phyloP scores from a whole-genome alignment of 2,113 vertebrate species.

The Bettongia penicillata region DNA sequence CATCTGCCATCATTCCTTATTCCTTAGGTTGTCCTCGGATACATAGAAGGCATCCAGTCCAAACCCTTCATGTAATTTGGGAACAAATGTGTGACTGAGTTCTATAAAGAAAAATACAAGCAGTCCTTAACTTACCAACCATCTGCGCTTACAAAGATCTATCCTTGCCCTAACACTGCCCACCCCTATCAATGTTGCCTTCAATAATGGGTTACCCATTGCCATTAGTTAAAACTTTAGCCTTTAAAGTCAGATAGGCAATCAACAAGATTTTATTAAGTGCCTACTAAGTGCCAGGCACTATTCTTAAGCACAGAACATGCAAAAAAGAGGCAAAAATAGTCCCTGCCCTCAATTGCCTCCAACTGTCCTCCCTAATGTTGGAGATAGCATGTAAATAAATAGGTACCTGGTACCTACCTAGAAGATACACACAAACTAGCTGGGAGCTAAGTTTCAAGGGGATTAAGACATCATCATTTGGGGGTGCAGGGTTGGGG shows the following conservation, averaged over 20 bases:
- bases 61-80: conserved; percentile 2
- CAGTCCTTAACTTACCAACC: not conserved
- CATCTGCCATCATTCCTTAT: not conserved
- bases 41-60: not conserved
- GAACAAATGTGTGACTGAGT: conserved; percentile 25
- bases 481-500: not conserved
- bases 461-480: not conserved
- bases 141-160: not conserved
- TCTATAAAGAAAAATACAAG: conserved; percentile 11
- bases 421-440: not conserved
- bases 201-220: not conserved
- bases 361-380: not conserved
- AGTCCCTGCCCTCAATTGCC: not conserved
- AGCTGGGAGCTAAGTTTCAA: not conserved
- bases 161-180: not conserved
- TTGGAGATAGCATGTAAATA: not conserved
- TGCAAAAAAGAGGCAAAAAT: not conserved
- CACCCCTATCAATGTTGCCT: not conserved
- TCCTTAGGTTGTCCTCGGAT: not conserved
- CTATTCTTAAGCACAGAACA: not conserved
- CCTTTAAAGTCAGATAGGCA: not conserved
- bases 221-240: not conserved
- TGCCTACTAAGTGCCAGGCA: not conserved
- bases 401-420: not conserved
- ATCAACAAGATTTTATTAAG: not conserved